Conservation (phyloP, 2,113 vertebrate species). For the Cariama cristata region DNA sequence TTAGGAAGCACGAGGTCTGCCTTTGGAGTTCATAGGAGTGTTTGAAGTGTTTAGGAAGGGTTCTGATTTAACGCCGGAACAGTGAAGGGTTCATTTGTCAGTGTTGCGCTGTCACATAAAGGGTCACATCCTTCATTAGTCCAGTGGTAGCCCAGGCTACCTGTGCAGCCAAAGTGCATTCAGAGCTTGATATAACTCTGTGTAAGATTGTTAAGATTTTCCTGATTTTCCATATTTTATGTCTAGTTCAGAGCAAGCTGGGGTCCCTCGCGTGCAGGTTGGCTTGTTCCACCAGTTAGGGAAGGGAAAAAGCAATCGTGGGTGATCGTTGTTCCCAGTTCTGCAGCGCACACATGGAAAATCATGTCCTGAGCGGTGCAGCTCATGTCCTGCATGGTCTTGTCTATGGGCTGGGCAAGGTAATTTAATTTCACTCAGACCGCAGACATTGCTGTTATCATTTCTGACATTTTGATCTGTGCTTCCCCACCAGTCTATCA, state of each 20-base stretch:
- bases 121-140: not conserved
- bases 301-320: not conserved
- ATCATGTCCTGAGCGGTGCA: not conserved
- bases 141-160: not conserved
- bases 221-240: not conserved
- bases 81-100: not conserved
- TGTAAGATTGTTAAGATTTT: not conserved
- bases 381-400: not conserved
- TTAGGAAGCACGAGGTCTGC: not conserved
- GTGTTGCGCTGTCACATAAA: not conserved
- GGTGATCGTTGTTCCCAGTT: not conserved
- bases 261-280: fast-evolving
- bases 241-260: not conserved
- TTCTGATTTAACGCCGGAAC: not conserved
- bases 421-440: slow-evolving; percentile 50
- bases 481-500: slow-evolving; percentile 49
- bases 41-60: not conserved
- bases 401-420: slow-evolving; percentile 19
- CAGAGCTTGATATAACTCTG: fast-evolving
- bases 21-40: not conserved
- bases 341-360: not conserved
- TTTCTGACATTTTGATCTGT: slow-evolving; percentile 61
- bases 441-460: slow-evolving; percentile 51
- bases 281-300: not conserved
- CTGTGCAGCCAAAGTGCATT: not conserved